Conservation (phyloP, 1,140 invertebrate genomes). For the Pararge aegeria region DNA sequence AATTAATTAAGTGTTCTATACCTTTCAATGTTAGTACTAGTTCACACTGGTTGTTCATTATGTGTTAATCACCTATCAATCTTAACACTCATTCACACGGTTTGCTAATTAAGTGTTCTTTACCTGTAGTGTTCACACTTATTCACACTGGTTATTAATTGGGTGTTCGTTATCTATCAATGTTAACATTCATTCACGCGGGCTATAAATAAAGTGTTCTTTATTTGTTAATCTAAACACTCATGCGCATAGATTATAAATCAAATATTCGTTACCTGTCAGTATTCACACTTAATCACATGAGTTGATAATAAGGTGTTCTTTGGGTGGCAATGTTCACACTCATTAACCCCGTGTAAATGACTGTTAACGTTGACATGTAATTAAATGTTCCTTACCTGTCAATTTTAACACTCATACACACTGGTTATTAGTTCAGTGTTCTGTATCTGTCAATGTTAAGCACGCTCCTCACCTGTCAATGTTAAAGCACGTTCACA, state of each 20-base stretch:
- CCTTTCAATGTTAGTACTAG: no score
- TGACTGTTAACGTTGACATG: background rate
- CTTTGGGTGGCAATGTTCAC: no score
- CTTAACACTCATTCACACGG: background rate
- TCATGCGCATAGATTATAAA: no score
- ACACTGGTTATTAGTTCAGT: background rate
- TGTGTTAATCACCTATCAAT: background rate
- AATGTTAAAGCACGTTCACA: constrained; percentile 19
- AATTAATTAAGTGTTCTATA: no score
- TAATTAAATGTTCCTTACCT: background rate
- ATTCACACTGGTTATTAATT: no score
- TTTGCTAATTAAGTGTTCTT: background rate
- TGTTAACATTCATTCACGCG: background rate
- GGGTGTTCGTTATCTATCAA: background rate
- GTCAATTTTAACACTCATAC: background rate
- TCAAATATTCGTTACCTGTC: no score
- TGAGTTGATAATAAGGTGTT: no score
- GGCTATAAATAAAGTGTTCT: background rate
- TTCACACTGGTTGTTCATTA: background rate
- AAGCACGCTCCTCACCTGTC: background rate
- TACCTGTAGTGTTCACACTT: background rate
- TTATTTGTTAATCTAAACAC: background rate
- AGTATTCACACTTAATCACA: no score
- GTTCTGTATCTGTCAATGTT: constrained; percentile 5
- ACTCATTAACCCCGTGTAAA: no score